Evolutionary conservation across 2,888 invertebrate genomes (phyloP), one percentile per base, ranked within the genome.

Genomic region (Eupithecia insigniata): DNA sequence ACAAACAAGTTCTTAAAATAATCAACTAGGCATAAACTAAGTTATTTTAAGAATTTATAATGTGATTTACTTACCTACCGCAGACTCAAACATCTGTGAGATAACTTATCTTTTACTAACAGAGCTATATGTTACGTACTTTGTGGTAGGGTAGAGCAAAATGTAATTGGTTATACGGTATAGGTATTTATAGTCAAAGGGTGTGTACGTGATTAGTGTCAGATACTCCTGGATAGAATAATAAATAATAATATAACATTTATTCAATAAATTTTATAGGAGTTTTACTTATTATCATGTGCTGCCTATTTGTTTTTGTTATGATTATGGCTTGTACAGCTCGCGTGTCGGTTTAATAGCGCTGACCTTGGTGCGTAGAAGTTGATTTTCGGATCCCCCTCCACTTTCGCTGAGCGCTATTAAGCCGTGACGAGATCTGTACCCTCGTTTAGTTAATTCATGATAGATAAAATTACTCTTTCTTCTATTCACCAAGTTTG

Each of bases 201-300:
- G 22, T 51, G 66, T 30, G 39, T 69, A 72, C 72, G 72, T 72
- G 72, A 69, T 69, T 22, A 32, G 39, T 66, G 66, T 66, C 72
- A 72, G 69, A 55, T 61, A 66, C 51, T 28, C 69, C 34, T 32
- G 43, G 18, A 16, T 34, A 28, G 22, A 62, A n/a, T n/a, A n/a
- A n/a, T n/a, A n/a, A n/a, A n/a, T n/a, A n/a, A n/a, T n/a, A n/a
- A n/a, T n/a, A n/a, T n/a, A n/a, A n/a, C 39, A 32, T 16, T 26
- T 69, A 73, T 66, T 69, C 39, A 62, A 60, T 5, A n/a, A 55
- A 64, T 43, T 30, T 43, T 43, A 43, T 43, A 43, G 6, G 46
- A 46, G 43, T 10, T 34, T 34, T 34, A 34, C 43, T 16, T 16
- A 18, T 18, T 43, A 18, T 5, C 6, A 18, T 6, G 39, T 39